Base-by-base conservation (phyloP, 2,888 invertebrate genomes). In the Monochamus alternatus region DNA sequence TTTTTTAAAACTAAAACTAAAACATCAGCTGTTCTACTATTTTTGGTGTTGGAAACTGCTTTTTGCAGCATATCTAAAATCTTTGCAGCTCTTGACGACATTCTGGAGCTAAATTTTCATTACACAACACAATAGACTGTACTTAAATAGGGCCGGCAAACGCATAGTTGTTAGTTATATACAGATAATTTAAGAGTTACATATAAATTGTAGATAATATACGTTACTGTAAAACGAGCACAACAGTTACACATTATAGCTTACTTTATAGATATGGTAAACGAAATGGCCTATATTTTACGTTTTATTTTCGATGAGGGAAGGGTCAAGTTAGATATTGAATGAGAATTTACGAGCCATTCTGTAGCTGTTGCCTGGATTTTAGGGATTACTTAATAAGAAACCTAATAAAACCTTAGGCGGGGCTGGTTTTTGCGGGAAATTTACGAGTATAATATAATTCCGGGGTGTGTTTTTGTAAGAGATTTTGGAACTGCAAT, bases 291-390 rank as follows among this genome's bases (percentile, higher is more conserved):
- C 22, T 14, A 22, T 55, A 55, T 55, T 55, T 52, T n/a, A 5
- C 52, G 52, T 52, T 52, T 55, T 55, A 55, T 55, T 55, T 55
- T n/a, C n/a, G 55, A 14, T 1, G 55, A 55, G 55, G n/a, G 10
- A 55, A 55, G 14, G 55, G 55, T 55, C 55, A 55, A 55, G n/a
- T 55, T 22, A 7, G n/a, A 14, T 55, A 55, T 55, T 55, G 55
- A 14, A 55, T 55, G 55, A n/a, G n/a, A 55, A 55, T 55, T 55
- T 55, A 55, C 14, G 55, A 55, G 55, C 55, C n/a, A 47, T 47
- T 47, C 14, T 55, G 14, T 55, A n/a, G n/a, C 55, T n/a, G n/a
- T 55, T 14, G 10, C 22, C 22, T n/a, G 5, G 22, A 12, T 14
- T 14, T 55, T 55, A 55, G n/a, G 55, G n/a, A 55, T 22, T 55